phyloP scores from a whole-genome alignment of 2,113 vertebrate genomes.

The Monarcha castaneiventris region DNA sequence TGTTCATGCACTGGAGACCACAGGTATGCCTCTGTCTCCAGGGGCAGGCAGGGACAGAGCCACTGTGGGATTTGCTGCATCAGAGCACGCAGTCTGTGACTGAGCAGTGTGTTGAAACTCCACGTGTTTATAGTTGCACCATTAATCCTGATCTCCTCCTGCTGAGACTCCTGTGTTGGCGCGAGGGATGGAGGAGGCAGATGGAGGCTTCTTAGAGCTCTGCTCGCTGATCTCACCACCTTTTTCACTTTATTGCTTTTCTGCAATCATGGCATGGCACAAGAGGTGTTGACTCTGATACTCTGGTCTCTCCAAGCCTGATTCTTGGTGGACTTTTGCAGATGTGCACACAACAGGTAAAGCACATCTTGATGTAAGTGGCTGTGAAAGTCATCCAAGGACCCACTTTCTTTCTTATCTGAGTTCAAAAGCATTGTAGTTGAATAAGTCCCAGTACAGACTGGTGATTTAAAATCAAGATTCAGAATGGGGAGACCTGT shows the following conservation, averaged over 20 bases:
- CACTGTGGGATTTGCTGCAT: neutral
- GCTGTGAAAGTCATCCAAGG: neutral
- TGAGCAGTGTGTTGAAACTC: neutral
- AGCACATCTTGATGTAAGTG: neutral
- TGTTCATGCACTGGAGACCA: neutral
- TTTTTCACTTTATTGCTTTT: neutral
- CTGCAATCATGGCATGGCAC: neutral
- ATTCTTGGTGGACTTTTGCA: neutral
- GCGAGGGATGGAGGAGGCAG: neutral
- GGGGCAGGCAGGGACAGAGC: neutral
- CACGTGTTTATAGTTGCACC: accelerated
- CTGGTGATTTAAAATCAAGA: neutral
- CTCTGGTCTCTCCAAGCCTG: neutral
- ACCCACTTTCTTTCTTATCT: neutral
- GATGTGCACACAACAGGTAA: neutral
- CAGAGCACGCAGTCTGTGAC: neutral
- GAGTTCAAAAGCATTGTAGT: neutral
- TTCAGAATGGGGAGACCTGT: neutral
- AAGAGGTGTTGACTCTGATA: neutral
- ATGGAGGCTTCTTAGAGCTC: neutral
- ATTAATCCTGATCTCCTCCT: neutral
- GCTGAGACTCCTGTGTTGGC: neutral
- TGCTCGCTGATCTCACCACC: neutral
- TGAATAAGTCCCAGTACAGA: neutral
- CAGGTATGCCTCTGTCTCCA: neutral